Evolutionary conservation across 2,888 invertebrate species (phyloP).

Genomic region (Subacronicta megacephala): DNA sequence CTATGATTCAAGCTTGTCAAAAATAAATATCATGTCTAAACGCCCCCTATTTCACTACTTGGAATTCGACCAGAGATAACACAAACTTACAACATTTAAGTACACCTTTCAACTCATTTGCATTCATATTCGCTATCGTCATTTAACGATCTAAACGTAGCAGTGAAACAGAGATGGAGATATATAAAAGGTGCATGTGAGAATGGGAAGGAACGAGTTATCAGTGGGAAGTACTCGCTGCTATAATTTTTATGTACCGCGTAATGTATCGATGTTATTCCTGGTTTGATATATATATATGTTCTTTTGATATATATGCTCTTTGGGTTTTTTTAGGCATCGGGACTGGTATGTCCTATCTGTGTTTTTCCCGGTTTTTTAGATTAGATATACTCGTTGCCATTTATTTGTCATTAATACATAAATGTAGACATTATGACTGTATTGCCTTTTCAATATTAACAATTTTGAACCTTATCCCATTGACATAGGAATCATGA

Average conservation of each 20-base stretch:
- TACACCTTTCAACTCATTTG: constrained; percentile 58
- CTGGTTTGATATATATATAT: constrained; percentile 30
- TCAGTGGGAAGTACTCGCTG: constrained; percentile 38
- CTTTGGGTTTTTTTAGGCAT: constrained; percentile 1
- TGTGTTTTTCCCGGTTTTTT: not conserved
- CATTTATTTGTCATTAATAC: no score
- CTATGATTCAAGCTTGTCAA: constrained; percentile 22
- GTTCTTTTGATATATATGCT: no score
- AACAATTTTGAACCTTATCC: no score
- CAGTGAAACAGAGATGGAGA: constrained; percentile 32
- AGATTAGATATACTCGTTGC: no score
- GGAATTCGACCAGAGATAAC: constrained; percentile 61
- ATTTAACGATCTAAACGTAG: constrained; percentile 44
- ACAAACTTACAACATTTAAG: constrained; percentile 56
- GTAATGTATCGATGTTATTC: constrained; percentile 35
- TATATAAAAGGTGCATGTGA: constrained; percentile 12
- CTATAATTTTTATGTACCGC: constrained; percentile 46
- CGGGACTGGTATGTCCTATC: not conserved
- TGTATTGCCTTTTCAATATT: no score
- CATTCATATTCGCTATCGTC: constrained; percentile 62
- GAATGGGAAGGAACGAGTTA: constrained; percentile 28
- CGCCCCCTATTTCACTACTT: constrained; percentile 42
- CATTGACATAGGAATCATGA: no score
- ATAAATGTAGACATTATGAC: no score
- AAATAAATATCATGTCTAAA: constrained; percentile 40